Base-by-base conservation (phyloP, 2,113 vertebrate species). In the Alces alces region DNA sequence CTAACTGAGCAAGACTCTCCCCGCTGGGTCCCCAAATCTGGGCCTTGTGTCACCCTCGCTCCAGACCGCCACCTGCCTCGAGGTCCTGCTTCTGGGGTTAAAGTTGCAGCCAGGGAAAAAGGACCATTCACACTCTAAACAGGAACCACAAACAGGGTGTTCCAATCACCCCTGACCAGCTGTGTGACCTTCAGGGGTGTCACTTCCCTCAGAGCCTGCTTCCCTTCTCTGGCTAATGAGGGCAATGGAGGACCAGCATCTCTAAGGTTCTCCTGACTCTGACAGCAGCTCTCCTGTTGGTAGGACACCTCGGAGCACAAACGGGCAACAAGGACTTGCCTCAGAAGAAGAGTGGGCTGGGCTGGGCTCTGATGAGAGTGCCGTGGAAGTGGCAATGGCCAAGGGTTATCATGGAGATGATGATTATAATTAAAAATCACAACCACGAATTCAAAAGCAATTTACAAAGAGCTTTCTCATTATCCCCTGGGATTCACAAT, bases 381-480 rank as follows among this genome's bases (percentile, higher is more conserved):
- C 85, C 33, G 1, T 7, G n/a, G 66, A 96, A 36, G 78, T 86
- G 88, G 82, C 94, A 83, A 86, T 86, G 85, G 76, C 97, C 83
- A 80, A 94, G 87, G 91, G 47, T 96, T 89, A 96, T 96, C 87
- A 96, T 25, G 64, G 85, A 93, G 76, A 93, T 91, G 82, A 95
- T 2, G 15, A 82, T 91, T 89, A 89, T 97, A 95, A 97, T 95
- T 97, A 97, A 98, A 97, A 98, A 89, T 86, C 96, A 86, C 89
- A 93, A 83, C 95, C 89, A 98, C 76, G 96, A 91, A 93, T 91
- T 92, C 88, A 97, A 89, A 94, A 94, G 94, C 97, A 89, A 88
- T 93, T 94, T 87, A 79, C 93, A 91, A 66, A 84, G 91, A 93
- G 93, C 86, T 78, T 96, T 95, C 86, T 93, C 96, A 55, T 96